Percentiles rank a stretch among this genome's conserved stretches.
Conservation (phyloP, 2,888 invertebrate genomes). For the Brachyptera putata region DNA sequence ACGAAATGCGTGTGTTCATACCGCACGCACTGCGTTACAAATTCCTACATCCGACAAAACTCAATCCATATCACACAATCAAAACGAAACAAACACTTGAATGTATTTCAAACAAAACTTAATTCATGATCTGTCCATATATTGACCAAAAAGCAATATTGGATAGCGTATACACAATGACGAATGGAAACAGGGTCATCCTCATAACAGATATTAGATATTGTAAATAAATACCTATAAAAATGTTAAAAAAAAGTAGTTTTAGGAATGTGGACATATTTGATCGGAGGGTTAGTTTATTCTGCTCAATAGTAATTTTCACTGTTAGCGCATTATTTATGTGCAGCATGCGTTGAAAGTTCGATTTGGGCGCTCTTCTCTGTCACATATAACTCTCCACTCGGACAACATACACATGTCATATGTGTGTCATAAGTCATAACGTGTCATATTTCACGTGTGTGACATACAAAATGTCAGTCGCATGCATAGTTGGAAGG, state of each 20-base stretch:
- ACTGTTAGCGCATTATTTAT: background rate
- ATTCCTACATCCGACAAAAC: background rate
- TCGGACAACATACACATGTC: no score
- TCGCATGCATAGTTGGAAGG: no score
- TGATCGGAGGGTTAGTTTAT: background rate
- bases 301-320: background rate
- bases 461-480: no score
- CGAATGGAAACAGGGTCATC: conserved; percentile 16
- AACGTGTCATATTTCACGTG: no score
- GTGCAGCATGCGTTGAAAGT: background rate
- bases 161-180: background rate
- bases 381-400: no score
- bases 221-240: background rate
- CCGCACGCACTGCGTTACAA: background rate
- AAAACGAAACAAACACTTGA: background rate
- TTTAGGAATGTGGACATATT: background rate
- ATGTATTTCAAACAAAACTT: background rate
- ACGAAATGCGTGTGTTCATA: background rate
- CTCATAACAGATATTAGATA: conserved; percentile 10
- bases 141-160: conserved; percentile 14
- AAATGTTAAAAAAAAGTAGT: background rate
- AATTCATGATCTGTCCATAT: background rate
- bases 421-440: no score
- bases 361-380: background rate
- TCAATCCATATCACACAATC: background rate